Evolutionary conservation across 2,113 vertebrate genomes (phyloP).

Genomic region (Benitochromis conjunctus): DNA sequence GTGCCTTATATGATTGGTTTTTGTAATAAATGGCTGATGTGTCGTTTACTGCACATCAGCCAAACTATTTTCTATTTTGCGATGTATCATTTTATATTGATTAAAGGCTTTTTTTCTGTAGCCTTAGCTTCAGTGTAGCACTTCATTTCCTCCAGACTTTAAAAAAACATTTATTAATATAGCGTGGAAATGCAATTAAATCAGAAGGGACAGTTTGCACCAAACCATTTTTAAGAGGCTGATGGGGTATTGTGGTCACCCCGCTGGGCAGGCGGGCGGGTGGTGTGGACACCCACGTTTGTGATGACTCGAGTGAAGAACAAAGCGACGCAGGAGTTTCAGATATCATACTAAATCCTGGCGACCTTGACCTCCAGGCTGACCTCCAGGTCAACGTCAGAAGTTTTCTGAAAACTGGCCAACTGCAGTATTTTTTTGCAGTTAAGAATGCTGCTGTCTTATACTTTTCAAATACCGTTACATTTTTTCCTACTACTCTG

Average conservation of each 20-base stretch:
- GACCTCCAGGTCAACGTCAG: too few species aligned
- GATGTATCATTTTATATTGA: background rate
- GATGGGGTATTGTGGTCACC: background rate
- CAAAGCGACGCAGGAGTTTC: background rate
- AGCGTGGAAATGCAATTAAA: background rate
- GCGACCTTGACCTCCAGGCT: too few species aligned
- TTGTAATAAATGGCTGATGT: constrained; percentile 1
- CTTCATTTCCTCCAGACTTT: background rate
- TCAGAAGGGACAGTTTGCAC: background rate
- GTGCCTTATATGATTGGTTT: background rate
- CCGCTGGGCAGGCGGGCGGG: background rate
- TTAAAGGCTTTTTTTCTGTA: background rate
- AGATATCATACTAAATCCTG: too few species aligned
- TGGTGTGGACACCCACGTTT: background rate
- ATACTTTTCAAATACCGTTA: background rate
- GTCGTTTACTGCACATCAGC: background rate
- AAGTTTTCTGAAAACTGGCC: background rate
- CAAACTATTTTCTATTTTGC: background rate
- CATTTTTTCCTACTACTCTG: background rate
- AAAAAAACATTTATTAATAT: background rate
- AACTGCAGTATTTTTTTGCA: background rate
- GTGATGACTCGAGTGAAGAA: background rate
- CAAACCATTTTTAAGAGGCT: background rate
- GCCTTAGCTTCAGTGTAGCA: background rate
- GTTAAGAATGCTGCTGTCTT: background rate